Percentiles rank a stretch among this genome's conserved stretches.
Evolutionary conservation across 2,113 vertebrate species (phyloP).

Genomic region (Cercopithecus mona): DNA sequence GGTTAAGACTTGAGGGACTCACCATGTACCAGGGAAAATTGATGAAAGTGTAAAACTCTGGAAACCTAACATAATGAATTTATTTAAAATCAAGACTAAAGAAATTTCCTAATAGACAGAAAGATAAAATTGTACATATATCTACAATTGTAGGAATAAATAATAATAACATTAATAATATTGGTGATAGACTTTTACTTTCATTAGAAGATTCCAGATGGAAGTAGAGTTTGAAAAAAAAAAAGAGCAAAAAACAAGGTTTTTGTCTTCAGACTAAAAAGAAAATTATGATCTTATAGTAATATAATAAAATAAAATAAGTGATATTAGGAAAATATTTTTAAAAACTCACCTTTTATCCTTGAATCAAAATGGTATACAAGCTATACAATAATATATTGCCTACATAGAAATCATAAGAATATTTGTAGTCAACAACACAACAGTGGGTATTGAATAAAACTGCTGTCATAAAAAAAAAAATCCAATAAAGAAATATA

Average conservation of each 20-base stretch:
- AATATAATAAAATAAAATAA: not conserved
- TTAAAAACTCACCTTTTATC: not conserved
- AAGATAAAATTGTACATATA: not conserved
- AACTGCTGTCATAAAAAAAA: not conserved
- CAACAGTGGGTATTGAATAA: not conserved
- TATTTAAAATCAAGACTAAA: not conserved
- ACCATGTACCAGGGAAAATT: not conserved
- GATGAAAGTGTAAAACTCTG: not conserved
- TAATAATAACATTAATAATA: not conserved
- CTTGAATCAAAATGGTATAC: not conserved
- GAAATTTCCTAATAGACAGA: not conserved
- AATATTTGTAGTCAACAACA: not conserved
- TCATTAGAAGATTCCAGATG: not conserved
- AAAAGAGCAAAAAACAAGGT: not conserved
- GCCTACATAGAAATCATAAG: not conserved
- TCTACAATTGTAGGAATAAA: not conserved
- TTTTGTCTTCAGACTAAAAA: not conserved
- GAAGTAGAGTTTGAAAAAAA: not conserved
- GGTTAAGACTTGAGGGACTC: not conserved
- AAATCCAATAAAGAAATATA: not conserved
- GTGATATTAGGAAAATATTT: not conserved
- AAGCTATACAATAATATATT: not conserved
- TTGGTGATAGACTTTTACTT: not conserved
- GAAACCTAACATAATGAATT: not conserved
- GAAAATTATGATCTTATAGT: not conserved